phyloP scores from a whole-genome alignment of 2,888 invertebrate species.

The Argyresthia goedartella region DNA sequence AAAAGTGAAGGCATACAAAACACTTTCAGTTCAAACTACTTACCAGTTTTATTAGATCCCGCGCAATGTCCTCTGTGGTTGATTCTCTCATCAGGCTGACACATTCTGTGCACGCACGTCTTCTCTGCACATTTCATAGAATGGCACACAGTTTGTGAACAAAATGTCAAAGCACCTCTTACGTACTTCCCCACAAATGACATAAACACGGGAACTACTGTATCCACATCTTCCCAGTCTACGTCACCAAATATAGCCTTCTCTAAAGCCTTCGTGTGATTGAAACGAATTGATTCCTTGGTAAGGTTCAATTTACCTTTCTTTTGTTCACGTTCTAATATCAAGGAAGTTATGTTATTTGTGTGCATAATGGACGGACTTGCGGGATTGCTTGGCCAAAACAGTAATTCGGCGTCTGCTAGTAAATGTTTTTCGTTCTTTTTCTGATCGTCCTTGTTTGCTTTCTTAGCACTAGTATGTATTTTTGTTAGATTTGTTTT shows the following conservation, averaged over 20 bases:
- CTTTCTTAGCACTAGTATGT: slow-evolving; percentile 4
- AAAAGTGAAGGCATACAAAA: neutral
- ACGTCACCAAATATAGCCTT: slow-evolving; percentile 52
- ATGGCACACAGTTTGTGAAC: slow-evolving; percentile 46
- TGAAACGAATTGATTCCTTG: slow-evolving; percentile 31
- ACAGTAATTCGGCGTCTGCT: slow-evolving; percentile 36
- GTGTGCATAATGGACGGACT: slow-evolving; percentile 5
- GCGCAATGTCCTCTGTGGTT: slow-evolving; percentile 52
- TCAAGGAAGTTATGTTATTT: slow-evolving; percentile 43
- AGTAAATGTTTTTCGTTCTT: slow-evolving; percentile 26
- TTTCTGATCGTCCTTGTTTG: slow-evolving; percentile 11
- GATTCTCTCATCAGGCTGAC: slow-evolving; percentile 36
- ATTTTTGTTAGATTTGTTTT: neutral
- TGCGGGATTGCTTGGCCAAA: slow-evolving; percentile 40
- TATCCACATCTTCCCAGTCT: slow-evolving; percentile 51
- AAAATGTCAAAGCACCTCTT: slow-evolving; percentile 50
- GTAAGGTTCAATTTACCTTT: slow-evolving; percentile 44
- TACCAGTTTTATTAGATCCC: slow-evolving; percentile 45
- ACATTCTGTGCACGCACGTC: slow-evolving; percentile 44
- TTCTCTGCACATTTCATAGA: slow-evolving; percentile 55
- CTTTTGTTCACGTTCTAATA: slow-evolving; percentile 43
- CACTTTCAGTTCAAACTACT: slow-evolving; percentile 6
- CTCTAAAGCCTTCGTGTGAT: slow-evolving; percentile 40
- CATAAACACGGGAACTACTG: slow-evolving; percentile 48
- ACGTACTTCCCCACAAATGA: slow-evolving; percentile 59